These are phyloP conservation scores for Drosophila neocordata DNA, from an alignment of 1,140 invertebrate species.

Conservation along the genomic window DNA sequence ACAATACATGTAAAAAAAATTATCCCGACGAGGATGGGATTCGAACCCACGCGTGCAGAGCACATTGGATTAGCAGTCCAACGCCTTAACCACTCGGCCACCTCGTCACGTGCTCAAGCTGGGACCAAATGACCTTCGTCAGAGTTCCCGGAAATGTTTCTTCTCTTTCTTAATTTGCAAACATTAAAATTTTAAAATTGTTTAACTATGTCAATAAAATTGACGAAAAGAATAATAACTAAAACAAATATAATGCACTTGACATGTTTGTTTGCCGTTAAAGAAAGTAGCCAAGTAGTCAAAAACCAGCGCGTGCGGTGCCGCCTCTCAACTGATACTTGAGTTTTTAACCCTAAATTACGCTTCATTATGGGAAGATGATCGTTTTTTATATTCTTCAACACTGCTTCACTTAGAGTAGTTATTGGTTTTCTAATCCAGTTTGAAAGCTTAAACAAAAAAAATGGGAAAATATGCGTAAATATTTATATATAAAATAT, in stretches of 20 bases:
- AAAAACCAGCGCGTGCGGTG: constrained; percentile 32
- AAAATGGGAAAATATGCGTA: not conserved
- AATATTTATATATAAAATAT: constrained; percentile 21
- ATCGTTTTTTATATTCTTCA: not conserved
- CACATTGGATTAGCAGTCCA: constrained; percentile 91
- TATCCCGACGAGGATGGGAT: constrained; percentile 92
- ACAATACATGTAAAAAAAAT: constrained; percentile 5
- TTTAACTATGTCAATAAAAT: constrained; percentile 66
- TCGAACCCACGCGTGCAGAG: constrained; percentile 93
- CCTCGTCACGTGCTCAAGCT: constrained; percentile 85
- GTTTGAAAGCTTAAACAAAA: not conserved
- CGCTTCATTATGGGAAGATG: constrained; percentile 1
- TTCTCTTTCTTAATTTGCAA: not conserved
- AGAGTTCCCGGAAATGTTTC: constrained; percentile 21
- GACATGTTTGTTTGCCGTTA: constrained; percentile 45
- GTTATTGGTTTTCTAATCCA: not conserved
- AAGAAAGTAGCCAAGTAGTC: constrained; percentile 62
- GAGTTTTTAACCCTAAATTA: constrained; percentile 24
- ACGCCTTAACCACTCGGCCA: constrained; percentile 95
- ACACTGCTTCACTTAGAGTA: constrained; percentile 6
- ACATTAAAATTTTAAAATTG: constrained; percentile 19
- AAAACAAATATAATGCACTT: constrained; percentile 15
- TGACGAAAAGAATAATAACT: constrained; percentile 25
- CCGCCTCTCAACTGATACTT: constrained; percentile 37
- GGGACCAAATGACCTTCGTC: constrained; percentile 40